Evolutionary conservation across 2,113 vertebrate species (phyloP), one percentile per base, ranked within the genome.

Genomic region (Phasianus colchicus): DNA sequence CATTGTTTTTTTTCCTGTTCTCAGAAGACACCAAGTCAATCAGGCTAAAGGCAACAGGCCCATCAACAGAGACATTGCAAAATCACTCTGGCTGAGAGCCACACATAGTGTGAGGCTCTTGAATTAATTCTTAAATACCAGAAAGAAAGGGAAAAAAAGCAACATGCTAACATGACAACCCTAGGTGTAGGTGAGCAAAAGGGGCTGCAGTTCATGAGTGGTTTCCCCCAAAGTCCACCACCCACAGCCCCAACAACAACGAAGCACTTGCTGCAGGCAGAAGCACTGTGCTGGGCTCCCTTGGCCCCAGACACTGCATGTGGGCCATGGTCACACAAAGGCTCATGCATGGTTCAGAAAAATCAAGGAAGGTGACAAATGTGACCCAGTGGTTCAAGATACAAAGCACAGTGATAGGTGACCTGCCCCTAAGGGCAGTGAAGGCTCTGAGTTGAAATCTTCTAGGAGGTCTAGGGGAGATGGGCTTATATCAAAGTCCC

Each of bases 261-360:
- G 0, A 4, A 6, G 27, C 67, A 17, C 4, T 34, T 19, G 5
- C 34, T 25, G 40, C n/a, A n/a, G 61, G 43, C 29, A 29, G 16
- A 42, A 5, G 2, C 0, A 0, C 6, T 22, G 27, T 66, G 21
- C 20, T 27, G 42, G 22, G 4, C 6, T 75, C 52, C 38, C 40
- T 80, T 36, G 83, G 27, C 40, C 30, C 25, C 65, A 22, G 5
- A 4, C 4, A 2, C 3, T 30, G 27, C 17, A 6, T 4, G 1
- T 0, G 4, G 4, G 38, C 70, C 30, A 11, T 29, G 60, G 19
- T 47, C 29, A 21, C 5, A 17, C 1, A 2, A 55, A 60, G 11
- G 27, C 18, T 47, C 55, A 4, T 21, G 13, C 34, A 60, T 54
- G 42, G n/a, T 38, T 77, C 43, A 79, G 29, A 55, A 21, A 85